Conservation (phyloP, 2,113 vertebrate species). For the Antechinus flavipes region DNA sequence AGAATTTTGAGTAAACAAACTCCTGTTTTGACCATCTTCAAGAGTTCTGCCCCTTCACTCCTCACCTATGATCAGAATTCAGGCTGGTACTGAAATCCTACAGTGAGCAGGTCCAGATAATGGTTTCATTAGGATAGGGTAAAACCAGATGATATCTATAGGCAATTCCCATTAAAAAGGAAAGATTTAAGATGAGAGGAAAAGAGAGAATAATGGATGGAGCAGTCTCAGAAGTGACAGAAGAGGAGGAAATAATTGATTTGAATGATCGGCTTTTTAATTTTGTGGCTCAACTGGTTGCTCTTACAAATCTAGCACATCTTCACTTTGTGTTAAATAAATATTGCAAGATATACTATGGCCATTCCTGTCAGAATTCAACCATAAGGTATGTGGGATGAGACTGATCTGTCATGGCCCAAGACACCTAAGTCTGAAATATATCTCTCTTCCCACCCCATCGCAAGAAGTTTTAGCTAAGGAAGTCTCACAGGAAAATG, state of each 20-base stretch:
- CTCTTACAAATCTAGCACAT: background rate
- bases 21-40: too few species aligned
- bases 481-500: background rate
- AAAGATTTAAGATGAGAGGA: background rate
- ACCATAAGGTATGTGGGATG: background rate
- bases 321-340: background rate
- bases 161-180: background rate
- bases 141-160: background rate
- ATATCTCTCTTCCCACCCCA: background rate
- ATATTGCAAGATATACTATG: background rate
- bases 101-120: too few species aligned
- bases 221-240: background rate
- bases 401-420: background rate
- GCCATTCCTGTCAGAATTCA: background rate
- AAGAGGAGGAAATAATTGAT: background rate
- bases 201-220: background rate
- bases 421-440: background rate
- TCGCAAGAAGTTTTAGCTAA: background rate
- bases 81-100: too few species aligned
- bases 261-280: background rate
- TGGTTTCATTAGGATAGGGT: background rate
- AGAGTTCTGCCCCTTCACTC: too few species aligned
- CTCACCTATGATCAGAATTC: too few species aligned
- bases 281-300: background rate
- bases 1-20: too few species aligned